Evolutionary conservation across 2,113 vertebrate species (phyloP).

Genomic region (Rattus norvegicus): GRCr8 NC_086024.1:28760501-28761000

Average conservation of each 20-base stretch:
- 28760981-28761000: neutral
- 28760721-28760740: slow-evolving; percentile 21
- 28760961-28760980: neutral
- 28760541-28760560: neutral
- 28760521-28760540: neutral
- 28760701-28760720: neutral
- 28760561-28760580: neutral
- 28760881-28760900: slow-evolving; percentile 31
- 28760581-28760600: neutral
- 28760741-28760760: slow-evolving; percentile 10
- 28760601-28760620: neutral
- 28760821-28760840: slow-evolving; percentile 5
- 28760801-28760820: slow-evolving; percentile 41
- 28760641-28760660: neutral
- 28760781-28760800: neutral
- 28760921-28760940: neutral
- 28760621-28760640: too few species aligned
- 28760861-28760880: slow-evolving; percentile 32
- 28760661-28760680: neutral
- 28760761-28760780: neutral
- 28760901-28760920: neutral
- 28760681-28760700: neutral
- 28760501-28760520: neutral
- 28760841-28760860: neutral
- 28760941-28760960: slow-evolving; percentile 42